Percentiles rank a stretch among this genome's conserved stretches.
Evolutionary conservation across 2,888 invertebrate genomes (phyloP).

Genomic region (Drosophila macrospina): DNA sequence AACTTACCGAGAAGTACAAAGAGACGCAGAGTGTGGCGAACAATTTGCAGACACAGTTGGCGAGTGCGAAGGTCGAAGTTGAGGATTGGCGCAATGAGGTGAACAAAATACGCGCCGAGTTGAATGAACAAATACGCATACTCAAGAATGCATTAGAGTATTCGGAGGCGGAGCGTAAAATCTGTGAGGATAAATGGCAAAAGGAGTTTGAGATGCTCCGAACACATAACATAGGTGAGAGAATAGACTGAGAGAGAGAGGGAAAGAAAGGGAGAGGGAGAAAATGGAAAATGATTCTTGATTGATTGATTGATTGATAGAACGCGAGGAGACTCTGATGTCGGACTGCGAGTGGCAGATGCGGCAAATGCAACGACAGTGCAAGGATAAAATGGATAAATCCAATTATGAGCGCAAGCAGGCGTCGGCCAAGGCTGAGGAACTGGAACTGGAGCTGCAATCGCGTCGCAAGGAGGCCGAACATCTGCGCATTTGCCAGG

Average conservation of each 20-base stretch:
- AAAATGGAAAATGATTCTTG: neutral
- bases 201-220: constrained; percentile 88
- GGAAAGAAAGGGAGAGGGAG: neutral
- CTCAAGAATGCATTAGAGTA: constrained; percentile 87
- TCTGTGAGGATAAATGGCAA: constrained; percentile 88
- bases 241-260: neutral
- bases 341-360: constrained; percentile 95
- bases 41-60: constrained; percentile 83
- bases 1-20: constrained; percentile 86
- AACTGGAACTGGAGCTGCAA: constrained; percentile 75
- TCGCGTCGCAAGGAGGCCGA: constrained; percentile 84
- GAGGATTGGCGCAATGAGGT: constrained; percentile 84
- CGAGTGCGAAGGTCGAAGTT: constrained; percentile 81
- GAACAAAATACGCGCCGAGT: constrained; percentile 85
- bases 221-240: constrained; percentile 87
- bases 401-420: constrained; percentile 87
- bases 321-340: constrained; percentile 90
- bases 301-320: constrained; percentile 58
- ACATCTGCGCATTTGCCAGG: constrained; percentile 87
- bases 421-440: constrained; percentile 85
- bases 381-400: constrained; percentile 88
- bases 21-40: constrained; percentile 85
- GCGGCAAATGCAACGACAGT: constrained; percentile 90
- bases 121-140: constrained; percentile 86
- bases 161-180: constrained; percentile 87